A percentile compares a stretch with the other conserved stretches of the same genome.
These are phyloP conservation scores for Hafferia zeledoni DNA, from an alignment of 2,797 vertebrate genomes.

Conservation along the genomic window DNA sequence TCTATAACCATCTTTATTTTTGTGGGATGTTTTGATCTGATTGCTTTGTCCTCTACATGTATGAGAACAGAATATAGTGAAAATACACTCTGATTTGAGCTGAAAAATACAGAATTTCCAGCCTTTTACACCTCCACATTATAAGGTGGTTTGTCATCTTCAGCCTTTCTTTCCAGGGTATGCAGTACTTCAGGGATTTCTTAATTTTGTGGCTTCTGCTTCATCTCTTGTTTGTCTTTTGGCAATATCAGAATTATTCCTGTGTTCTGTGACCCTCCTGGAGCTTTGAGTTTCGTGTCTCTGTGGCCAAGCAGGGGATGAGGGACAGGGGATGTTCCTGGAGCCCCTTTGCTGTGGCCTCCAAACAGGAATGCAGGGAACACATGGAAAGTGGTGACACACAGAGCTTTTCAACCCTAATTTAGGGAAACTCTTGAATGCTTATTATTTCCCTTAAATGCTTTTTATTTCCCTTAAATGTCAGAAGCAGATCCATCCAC, in stretches of 20 bases:
- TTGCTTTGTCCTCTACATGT: neutral
- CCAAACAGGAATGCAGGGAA: neutral
- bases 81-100: neutral
- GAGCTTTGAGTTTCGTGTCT: neutral
- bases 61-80: neutral
- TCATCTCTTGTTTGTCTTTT: neutral
- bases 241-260: neutral
- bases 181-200: neutral
- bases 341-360: neutral
- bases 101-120: neutral
- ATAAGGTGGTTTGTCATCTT: neutral
- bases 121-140: neutral
- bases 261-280: neutral
- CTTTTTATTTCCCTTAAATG: neutral
- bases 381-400: accelerated
- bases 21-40: neutral
- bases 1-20: neutral
- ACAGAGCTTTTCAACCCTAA: neutral
- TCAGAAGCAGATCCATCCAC: neutral
- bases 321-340: neutral
- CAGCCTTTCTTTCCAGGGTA: neutral
- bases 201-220: neutral
- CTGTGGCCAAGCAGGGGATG: neutral
- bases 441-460: neutral
- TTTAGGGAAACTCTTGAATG: neutral